phyloP scores from a whole-genome alignment of 2,113 vertebrate genomes.

The Haemorhous mexicanus region DNA sequence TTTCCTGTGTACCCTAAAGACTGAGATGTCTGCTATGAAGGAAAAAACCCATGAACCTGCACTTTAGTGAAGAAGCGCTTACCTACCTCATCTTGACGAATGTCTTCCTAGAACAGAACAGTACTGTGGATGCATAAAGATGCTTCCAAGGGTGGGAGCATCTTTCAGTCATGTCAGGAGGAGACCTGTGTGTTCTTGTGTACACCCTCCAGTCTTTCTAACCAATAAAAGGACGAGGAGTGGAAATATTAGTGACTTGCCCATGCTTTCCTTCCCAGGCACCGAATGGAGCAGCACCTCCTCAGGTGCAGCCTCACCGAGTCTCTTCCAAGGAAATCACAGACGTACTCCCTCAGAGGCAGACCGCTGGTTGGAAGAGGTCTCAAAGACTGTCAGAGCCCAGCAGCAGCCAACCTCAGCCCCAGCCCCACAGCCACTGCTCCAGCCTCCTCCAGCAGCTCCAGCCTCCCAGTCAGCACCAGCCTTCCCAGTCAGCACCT shows the following conservation, averaged over 20 bases:
- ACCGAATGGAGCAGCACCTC: slow-evolving; percentile 71
- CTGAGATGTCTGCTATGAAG: neutral
- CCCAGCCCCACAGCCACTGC: slow-evolving; percentile 66
- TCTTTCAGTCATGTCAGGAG: neutral
- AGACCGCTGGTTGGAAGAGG: slow-evolving; percentile 97
- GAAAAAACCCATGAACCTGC: neutral
- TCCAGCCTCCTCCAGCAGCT: slow-evolving; percentile 66
- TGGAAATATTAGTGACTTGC: neutral
- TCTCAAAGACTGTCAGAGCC: slow-evolving; percentile 88
- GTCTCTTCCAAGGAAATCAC: slow-evolving; percentile 77
- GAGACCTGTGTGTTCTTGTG: neutral
- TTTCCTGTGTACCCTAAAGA: accelerated
- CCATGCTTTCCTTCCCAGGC: slow-evolving; percentile 53
- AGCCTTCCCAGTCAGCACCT: slow-evolving; percentile 76
- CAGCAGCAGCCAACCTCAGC: slow-evolving; percentile 71
- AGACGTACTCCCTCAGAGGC: slow-evolving; percentile 94
- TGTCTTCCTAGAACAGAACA: neutral
- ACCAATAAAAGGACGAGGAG: neutral
- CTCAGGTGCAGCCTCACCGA: slow-evolving; percentile 63
- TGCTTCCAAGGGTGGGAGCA: neutral
- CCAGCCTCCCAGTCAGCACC: slow-evolving; percentile 68
- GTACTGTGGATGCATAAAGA: neutral
- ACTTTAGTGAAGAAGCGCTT: neutral
- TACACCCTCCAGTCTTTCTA: neutral
- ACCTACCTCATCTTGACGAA: neutral